Conservation (phyloP, 2,888 invertebrate genomes). For the Drosophila kanekoi region DNA sequence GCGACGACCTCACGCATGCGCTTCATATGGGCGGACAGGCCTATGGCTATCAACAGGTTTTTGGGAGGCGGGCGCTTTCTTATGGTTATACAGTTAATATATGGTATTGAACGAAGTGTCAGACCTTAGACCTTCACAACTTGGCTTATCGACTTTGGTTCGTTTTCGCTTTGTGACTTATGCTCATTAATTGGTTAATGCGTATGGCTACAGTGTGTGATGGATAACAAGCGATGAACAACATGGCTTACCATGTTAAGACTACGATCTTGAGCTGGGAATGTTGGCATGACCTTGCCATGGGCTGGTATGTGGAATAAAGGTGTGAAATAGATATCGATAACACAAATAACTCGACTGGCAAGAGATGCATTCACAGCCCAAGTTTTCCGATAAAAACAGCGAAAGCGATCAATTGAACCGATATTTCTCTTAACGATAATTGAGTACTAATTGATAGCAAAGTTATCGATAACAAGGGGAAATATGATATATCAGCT, state of each 20-base stretch:
- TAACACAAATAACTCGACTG: background rate
- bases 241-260: background rate
- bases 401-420: no score
- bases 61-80: background rate
- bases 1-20: slow-evolving; percentile 59
- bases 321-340: background rate
- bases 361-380: no score
- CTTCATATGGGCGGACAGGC: slow-evolving; percentile 21
- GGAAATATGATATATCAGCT: background rate
- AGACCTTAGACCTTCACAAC: slow-evolving; percentile 25
- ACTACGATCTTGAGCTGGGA: background rate
- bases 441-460: background rate
- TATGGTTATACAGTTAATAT: background rate
- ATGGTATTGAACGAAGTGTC: slow-evolving; percentile 22
- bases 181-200: slow-evolving; percentile 18
- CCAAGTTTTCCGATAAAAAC: no score
- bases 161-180: slow-evolving; percentile 12
- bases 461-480: background rate
- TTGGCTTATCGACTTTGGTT: slow-evolving; percentile 11
- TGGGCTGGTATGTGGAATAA: background rate
- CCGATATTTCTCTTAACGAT: no score
- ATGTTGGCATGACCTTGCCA: slow-evolving; percentile 3
- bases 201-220: slow-evolving; percentile 9
- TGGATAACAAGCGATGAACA: background rate
- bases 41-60: slow-evolving; percentile 15